A percentile compares a stretch with the other conserved stretches of the same genome.
Evolutionary conservation across 2,113 vertebrate species (phyloP).

Genomic region (Columba janthina): DNA sequence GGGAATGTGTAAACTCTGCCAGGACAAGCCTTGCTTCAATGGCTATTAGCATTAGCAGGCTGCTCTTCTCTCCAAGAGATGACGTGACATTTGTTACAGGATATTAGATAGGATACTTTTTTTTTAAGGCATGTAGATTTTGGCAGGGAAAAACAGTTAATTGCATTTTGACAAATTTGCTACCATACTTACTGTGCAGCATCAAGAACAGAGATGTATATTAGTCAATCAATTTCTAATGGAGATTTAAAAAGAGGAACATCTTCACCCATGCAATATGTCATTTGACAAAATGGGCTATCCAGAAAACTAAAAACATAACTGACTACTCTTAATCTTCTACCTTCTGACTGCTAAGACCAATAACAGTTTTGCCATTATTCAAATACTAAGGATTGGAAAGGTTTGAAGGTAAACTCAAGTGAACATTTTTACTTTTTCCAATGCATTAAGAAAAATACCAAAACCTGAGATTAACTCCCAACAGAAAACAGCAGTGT

Average conservation of each 20-base stretch:
- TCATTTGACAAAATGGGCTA: constrained; percentile 15
- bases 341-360: not conserved
- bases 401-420: not conserved
- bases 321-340: not conserved
- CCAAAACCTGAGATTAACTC: not conserved
- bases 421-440: not conserved
- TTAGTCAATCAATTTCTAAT: constrained; percentile 5
- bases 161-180: not conserved
- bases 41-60: not conserved
- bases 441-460: not conserved
- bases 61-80: not conserved
- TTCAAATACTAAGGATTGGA: constrained; percentile 6
- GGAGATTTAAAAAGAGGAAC: constrained; percentile 33
- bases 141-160: not conserved
- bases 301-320: constrained; percentile 34
- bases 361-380: not conserved
- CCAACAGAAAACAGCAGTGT: not conserved
- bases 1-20: constrained; percentile 6
- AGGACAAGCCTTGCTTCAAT: not conserved
- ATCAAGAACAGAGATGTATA: not conserved
- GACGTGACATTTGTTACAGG: not conserved
- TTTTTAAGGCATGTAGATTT: not conserved
- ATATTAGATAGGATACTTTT: not conserved
- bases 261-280: not conserved
- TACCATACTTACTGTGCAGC: not conserved